Percentiles rank a stretch among this genome's conserved stretches.
These are phyloP conservation scores for Craniophora ligustri DNA, from an alignment of 2,888 invertebrate genomes.

Conservation along the genomic window DNA sequence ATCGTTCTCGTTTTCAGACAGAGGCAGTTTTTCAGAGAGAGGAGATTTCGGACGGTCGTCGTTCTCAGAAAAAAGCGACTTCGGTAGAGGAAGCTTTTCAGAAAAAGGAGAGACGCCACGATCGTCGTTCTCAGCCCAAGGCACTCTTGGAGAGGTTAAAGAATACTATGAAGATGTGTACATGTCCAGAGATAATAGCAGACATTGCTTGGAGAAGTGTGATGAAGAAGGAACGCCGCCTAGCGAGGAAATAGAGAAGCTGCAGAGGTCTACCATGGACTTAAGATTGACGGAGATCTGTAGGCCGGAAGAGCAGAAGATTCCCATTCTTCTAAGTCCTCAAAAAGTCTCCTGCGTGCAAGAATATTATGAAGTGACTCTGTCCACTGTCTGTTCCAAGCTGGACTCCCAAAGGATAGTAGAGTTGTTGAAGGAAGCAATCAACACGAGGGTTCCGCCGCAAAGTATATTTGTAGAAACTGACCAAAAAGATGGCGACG, in stretches of 20 bases:
- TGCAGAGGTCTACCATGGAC: constrained; percentile 83
- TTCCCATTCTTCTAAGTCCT: constrained; percentile 79
- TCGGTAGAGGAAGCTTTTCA: constrained; percentile 80
- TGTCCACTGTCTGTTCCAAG: constrained; percentile 94
- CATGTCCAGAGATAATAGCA: constrained; percentile 75
- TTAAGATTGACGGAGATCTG: constrained; percentile 78
- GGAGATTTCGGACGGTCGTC: constrained; percentile 82
- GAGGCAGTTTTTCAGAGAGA: constrained; percentile 83
- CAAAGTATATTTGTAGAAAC: constrained; percentile 85
- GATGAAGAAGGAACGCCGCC: constrained; percentile 69
- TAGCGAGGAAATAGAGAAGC: constrained; percentile 75
- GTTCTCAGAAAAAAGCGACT: constrained; percentile 88
- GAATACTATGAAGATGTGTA: constrained; percentile 81
- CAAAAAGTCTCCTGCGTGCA: constrained; percentile 79
- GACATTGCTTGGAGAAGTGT: constrained; percentile 72
- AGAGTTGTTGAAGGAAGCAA: constrained; percentile 93
- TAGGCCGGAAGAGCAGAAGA: constrained; percentile 70
- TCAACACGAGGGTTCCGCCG: constrained; percentile 93
- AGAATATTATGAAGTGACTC: constrained; percentile 91
- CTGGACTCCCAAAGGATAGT: constrained; percentile 94
- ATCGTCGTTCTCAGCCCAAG: constrained; percentile 83
- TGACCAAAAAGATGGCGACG: constrained; percentile 70
- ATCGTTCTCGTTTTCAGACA: constrained; percentile 83
- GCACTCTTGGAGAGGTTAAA: constrained; percentile 79
- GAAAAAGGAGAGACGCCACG: constrained; percentile 84